These are phyloP conservation scores for Egretta garzetta DNA, from an alignment of 2,113 vertebrate genomes.

Conservation along the genomic window DNA sequence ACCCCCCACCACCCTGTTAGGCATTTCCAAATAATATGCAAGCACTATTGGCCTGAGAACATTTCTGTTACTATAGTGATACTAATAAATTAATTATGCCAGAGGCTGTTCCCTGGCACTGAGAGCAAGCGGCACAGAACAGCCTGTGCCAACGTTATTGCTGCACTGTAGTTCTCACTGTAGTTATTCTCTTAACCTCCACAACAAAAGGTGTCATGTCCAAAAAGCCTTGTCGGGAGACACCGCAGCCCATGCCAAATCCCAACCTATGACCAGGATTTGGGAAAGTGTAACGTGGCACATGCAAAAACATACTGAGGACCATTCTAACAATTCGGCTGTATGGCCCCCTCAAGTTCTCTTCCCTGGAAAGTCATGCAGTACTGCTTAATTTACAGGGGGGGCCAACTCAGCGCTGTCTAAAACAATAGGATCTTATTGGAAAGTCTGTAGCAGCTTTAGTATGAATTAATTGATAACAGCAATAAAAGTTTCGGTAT, in stretches of 20 bases:
- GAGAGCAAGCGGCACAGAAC: neutral
- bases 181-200: neutral
- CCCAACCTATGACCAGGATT: neutral
- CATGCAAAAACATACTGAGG: neutral
- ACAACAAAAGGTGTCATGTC: neutral
- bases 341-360: neutral
- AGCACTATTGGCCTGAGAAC: neutral
- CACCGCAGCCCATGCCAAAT: neutral
- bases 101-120: neutral
- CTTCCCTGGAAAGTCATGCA: neutral
- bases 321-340: neutral
- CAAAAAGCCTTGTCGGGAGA: neutral
- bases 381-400: neutral
- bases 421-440: neutral
- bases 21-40: neutral
- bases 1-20: neutral
- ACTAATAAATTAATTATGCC: constrained; percentile 23
- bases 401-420: neutral
- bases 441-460: neutral
- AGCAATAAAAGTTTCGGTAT: neutral
- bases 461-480: neutral
- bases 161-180: neutral
- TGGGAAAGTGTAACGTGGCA: neutral
- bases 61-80: constrained; percentile 26
- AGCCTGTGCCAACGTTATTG: neutral